Base-by-base conservation (phyloP, 1,140 invertebrate genomes). In the Drosophila neocordata region DNA sequence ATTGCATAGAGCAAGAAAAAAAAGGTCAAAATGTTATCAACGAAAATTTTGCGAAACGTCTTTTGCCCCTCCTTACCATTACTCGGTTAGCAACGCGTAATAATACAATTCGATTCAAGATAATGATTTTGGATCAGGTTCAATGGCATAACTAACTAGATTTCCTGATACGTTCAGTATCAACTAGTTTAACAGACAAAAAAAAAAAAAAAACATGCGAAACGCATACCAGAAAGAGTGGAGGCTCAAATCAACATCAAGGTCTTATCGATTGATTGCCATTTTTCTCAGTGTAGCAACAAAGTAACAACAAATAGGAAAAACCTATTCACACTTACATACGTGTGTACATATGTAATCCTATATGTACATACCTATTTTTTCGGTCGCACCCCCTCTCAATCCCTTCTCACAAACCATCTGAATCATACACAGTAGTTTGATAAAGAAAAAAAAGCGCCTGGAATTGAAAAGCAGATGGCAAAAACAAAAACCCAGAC, bases 61-160 rank as follows among this genome's bases (percentile, higher is more conserved):
- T 57, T 38, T 20, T 31, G 63, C 52, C 41, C 65, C 53, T 51
- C 56, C 27, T 31, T 31, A 31, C 27, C 27, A 31, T 31, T 31
- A 31, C 27, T 31, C 56, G 74, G 66, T 22, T 87, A 41, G 82
- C 64, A 85, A 85, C 81, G 12, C n/a, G 20, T 9, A 11, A 55
- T 48, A 48, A 51, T 44, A 57, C 7, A 9, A 66, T 65, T 65
- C n/a, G 58, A 20, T 24, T 35, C 62, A 65, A 69, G 58, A 76
- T 69, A 58, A 44, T 59, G 81, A 78, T 84, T 77, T 87, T 73
- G 15, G 69, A 69, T 65, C 27, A 64, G 70, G 81, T 85, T 85
- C 74, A 85, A 72, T 72, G 78, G 69, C 81, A 87, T 78, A 81
- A 68, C 13, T 37, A 13, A 15, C 15, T 20, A 20, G 41, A 48